phyloP scores from a whole-genome alignment of 2,797 vertebrate species.

The Lycodopsis pacificus region DNA sequence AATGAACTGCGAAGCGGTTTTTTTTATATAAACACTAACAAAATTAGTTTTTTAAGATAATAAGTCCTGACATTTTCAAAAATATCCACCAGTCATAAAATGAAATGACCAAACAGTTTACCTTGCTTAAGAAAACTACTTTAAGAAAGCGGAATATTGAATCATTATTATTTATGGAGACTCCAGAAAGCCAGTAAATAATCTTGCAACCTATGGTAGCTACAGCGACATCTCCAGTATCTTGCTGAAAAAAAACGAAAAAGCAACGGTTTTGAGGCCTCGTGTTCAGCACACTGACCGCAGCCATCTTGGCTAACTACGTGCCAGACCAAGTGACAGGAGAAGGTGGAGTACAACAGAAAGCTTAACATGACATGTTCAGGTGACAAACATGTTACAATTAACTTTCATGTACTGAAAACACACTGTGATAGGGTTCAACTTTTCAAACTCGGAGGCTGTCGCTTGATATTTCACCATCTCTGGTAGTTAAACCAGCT shows the following conservation, averaged over 20 bases:
- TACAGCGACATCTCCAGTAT: neutral
- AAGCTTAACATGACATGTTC: no score
- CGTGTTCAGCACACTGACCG: neutral
- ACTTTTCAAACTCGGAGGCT: neutral
- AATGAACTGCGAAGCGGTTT: neutral
- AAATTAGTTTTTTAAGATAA: neutral
- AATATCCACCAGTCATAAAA: neutral
- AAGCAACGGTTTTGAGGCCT: neutral
- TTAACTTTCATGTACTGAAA: neutral
- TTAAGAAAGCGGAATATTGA: neutral
- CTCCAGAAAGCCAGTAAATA: neutral
- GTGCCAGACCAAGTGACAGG: no score
- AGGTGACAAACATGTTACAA: no score
- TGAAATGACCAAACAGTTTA: neutral
- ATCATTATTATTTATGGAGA: neutral
- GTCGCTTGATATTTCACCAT: neutral
- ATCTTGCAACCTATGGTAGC: neutral
- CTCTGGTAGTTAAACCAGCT: neutral
- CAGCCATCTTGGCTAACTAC: neutral
- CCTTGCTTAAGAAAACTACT: neutral
- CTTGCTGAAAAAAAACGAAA: neutral
- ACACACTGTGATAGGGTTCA: neutral
- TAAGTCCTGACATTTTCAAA: neutral
- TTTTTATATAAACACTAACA: neutral
- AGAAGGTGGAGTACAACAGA: neutral